Base-by-base conservation (phyloP, 2,797 vertebrate species). In the Arnoldichthys spilopterus region DNA sequence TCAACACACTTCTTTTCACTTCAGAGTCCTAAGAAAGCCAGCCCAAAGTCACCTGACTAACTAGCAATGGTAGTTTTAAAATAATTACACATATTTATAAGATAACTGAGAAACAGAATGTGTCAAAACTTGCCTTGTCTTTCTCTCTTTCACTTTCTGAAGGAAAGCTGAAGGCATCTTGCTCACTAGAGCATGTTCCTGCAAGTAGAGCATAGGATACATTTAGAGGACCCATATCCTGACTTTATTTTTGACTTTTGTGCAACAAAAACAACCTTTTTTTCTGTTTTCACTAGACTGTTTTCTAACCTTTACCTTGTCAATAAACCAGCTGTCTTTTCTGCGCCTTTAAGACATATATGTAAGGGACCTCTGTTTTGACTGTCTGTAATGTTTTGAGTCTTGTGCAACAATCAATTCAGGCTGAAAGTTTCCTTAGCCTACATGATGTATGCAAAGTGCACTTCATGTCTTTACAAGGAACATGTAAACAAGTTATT, bases 1-100 rank as follows among this genome's bases (percentile, higher is more conserved):
- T 93, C 81, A 91, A 87, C 43, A 97, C 96, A 2, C 84, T 87
- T 58, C 84, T 85, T 90, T 92, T 94, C 24, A 85, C 85, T 72
- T 87, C 90, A 84, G 81, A 84, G 95, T 97, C 24, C 40, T 47
- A 75, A 86, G 40, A 54, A 62, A 69, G 54, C 1, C 30, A 58
- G 62, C 0, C 53, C 63, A 58, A 66, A 47, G 30, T 16, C 26
- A 47, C 13, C 53, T 15, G 9, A 62, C 40, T 37, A 22, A 0
- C 30, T 49, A 28, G 22, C 2, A 24, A 53, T 28, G 30, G 49
- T 16, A 16, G 0, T 45, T 43, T n/a, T 68, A 47, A 58, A 59
- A 53, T 20, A 26, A 58, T 13, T 9, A 0, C 26, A 59, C 13
- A 45, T 15, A 45, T 15, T 67, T 45, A 22, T 22, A 66, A 45